Percentiles rank a stretch among this genome's conserved stretches.
These are phyloP conservation scores for Rhingia campestris DNA, from an alignment of 2,888 invertebrate species.

Conservation along the genomic window DNA sequence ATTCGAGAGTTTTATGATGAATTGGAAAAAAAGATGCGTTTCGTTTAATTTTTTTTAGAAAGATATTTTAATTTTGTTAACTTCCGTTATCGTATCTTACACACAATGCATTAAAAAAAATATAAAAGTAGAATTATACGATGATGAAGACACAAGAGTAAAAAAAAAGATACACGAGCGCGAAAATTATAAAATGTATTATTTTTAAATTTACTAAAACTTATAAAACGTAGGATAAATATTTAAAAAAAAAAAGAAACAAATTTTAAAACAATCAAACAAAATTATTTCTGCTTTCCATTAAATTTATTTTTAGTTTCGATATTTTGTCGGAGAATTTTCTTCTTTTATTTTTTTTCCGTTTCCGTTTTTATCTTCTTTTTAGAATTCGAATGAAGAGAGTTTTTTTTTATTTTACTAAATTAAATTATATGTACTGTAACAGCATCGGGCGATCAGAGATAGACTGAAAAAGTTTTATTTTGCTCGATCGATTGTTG, in stretches of 20 bases:
- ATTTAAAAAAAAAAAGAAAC: conserved; percentile 30
- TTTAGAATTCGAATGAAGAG: conserved; percentile 66
- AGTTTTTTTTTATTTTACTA: conserved; percentile 65
- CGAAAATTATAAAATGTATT: conserved; percentile 36
- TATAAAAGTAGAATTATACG: conserved; percentile 30
- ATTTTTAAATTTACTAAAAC: conserved; percentile 37
- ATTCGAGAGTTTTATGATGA: conserved; percentile 42
- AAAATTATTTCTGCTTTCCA: conserved; percentile 43
- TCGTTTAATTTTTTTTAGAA: conserved; percentile 16
- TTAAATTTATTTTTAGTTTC: conserved; percentile 72
- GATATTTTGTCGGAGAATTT: conserved; percentile 71
- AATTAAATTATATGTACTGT: conserved; percentile 66
- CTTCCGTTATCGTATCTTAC: conserved; percentile 69
- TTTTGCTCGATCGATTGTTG: conserved; percentile 60
- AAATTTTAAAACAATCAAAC: conserved; percentile 37
- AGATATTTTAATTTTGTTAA: conserved; percentile 27
- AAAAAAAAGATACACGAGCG: conserved; percentile 54
- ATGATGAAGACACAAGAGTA: conserved; percentile 18
- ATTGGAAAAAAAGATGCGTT: conserved; percentile 51
- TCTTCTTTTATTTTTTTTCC: conserved; percentile 55
- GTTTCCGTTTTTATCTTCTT: conserved; percentile 69
- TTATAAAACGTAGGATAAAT: conserved; percentile 42
- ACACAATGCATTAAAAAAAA: conserved; percentile 57
- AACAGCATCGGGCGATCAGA: conserved; percentile 83
- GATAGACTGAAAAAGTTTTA: conserved; percentile 80